Evolutionary conservation across 2,888 invertebrate genomes (phyloP).

Genomic region (Pseudolycoriella hygida): DNA sequence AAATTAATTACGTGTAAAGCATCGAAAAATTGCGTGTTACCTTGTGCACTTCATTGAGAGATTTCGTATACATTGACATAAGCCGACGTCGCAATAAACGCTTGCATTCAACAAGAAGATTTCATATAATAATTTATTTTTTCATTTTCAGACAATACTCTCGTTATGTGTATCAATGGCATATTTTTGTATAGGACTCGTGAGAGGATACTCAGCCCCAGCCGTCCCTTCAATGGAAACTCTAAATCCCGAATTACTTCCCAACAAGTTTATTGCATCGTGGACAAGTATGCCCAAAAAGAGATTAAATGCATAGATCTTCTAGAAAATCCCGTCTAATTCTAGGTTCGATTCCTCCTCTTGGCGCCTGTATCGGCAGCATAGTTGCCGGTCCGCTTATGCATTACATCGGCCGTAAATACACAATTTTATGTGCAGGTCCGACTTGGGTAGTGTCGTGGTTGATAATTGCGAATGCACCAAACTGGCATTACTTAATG

Average conservation of each 20-base stretch:
- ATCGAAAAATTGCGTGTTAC: too few relatives aligned
- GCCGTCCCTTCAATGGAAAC: slow-evolving; percentile 36
- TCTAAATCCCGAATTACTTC: slow-evolving; percentile 29
- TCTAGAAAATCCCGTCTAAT: too few relatives aligned
- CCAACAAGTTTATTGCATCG: slow-evolving; percentile 32
- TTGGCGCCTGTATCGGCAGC: slow-evolving; percentile 39
- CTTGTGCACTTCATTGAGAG: too few relatives aligned
- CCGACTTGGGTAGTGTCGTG: slow-evolving; percentile 36
- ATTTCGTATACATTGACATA: too few relatives aligned
- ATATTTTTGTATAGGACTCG: slow-evolving; percentile 39
- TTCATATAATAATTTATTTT: too few relatives aligned
- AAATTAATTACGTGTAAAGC: too few relatives aligned
- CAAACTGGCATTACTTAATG: slow-evolving; percentile 30
- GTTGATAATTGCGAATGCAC: slow-evolving; percentile 35
- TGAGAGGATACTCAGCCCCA: slow-evolving; percentile 39
- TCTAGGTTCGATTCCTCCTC: slow-evolving; percentile 35
- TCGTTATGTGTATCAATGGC: slow-evolving; percentile 38
- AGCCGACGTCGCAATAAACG: too few relatives aligned
- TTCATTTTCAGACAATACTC: slow-evolving; percentile 31
- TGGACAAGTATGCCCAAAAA: slow-evolving; percentile 33
- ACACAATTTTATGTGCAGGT: slow-evolving; percentile 32
- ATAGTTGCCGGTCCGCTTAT: slow-evolving; percentile 34
- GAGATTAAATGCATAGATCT: background rate
- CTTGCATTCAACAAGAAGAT: too few relatives aligned
- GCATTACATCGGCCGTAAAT: slow-evolving; percentile 34